A percentile compares a stretch with the other conserved stretches of the same genome.
phyloP scores from a whole-genome alignment of 2,113 vertebrate species.

The Calyptommatus sinebrachiatus region DNA sequence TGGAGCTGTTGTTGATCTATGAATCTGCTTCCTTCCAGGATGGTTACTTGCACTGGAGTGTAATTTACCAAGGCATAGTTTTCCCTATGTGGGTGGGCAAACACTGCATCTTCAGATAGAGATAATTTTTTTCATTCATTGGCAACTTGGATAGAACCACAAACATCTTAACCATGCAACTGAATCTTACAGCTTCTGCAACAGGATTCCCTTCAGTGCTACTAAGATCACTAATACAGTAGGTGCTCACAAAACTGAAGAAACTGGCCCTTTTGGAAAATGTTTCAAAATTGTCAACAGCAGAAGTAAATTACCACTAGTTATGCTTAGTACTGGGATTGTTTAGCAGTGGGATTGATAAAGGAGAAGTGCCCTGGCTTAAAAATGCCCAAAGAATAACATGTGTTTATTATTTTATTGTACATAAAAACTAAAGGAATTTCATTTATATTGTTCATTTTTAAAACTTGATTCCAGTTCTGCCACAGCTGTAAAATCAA shows the following conservation, averaged over 20 bases:
- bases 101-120: no score
- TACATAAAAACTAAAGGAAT: background rate
- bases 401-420: conserved; percentile 25
- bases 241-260: background rate
- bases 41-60: no score
- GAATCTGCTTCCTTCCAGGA: no score
- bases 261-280: background rate
- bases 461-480: background rate
- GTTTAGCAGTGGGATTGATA: background rate
- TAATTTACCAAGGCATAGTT: no score
- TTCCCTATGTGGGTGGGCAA: no score
- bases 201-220: no score
- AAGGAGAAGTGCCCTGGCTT: background rate
- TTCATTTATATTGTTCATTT: background rate
- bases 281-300: background rate
- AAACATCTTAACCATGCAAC: no score
- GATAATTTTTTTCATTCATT: no score
- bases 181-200: no score
- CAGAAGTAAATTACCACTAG: background rate
- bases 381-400: background rate
- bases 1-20: no score
- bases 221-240: background rate
- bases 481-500: background rate
- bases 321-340: background rate
- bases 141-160: no score